Base-by-base conservation (phyloP, 1,140 invertebrate species). In the Laodelphax striatellus region DNA sequence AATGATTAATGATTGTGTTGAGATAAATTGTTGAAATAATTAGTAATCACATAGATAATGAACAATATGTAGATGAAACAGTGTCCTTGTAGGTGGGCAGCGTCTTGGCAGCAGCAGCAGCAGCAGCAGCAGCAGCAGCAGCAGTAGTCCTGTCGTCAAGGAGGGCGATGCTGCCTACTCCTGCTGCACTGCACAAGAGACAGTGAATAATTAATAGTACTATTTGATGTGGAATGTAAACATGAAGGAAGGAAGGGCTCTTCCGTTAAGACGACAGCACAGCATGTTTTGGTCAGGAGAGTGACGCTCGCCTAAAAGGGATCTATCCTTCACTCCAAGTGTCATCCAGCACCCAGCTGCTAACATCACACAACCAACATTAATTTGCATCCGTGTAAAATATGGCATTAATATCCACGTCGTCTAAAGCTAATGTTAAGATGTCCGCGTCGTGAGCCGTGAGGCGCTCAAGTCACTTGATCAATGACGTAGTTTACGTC, bases 341-440 rank as follows among this genome's bases (percentile, higher is more conserved):
- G 16, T 50, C 46, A 50, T 11, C 46, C 46, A 11, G 34, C 34
- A 38, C 34, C 34, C 34, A 38, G 34, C 34, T 38, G 34, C 34
- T 50, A 19, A 50, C 46, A 50, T 22, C 16, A 50, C 46, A 50
- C 21, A 17, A 17, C 34, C 46, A 50, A 50, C 46, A 50, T 50
- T 50, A 50, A 50, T 50, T 50, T 50, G 46, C 46, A 50, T 50
- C 46, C 21, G 46, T 16, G 46, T 50, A 50, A 50, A 50, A 50
- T 50, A 50, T 50, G 21, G 46, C 46, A 50, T 50, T 50, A 50
- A 50, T 50, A 50, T 50, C 46, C 46, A 50, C 21, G 46, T 17
- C 16, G 46, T 22, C 21, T 38, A 38, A 38, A 50, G 21, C 46
- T 22, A 22, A 50, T 50, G 46, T 22, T 22, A 50, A 50, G 21